Percentiles rank a stretch among this genome's conserved stretches.
phyloP scores from a whole-genome alignment of 2,113 vertebrate species.

The Peromyscus leucopus region DNA sequence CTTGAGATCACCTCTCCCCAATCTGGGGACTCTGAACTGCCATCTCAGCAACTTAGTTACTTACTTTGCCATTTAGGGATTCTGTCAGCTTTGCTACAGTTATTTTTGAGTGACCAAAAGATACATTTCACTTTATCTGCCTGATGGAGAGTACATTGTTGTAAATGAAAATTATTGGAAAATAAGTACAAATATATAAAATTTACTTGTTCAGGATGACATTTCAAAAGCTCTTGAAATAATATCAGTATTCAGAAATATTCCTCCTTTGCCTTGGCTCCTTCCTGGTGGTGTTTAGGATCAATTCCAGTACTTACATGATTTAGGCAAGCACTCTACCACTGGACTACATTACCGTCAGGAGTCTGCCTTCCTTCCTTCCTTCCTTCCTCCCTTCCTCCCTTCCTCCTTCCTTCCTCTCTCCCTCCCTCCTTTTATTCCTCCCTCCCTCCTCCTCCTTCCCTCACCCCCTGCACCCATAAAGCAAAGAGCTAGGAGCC shows the following conservation, averaged over 20 bases:
- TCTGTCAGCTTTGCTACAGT: slow-evolving; percentile 9
- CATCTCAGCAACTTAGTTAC: slow-evolving; percentile 23
- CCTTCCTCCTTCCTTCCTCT: rapidly evolving
- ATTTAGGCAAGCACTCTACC: not conserved
- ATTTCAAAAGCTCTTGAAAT: slow-evolving; percentile 1
- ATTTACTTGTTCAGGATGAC: not conserved
- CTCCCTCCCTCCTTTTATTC: not conserved
- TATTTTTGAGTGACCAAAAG: not conserved
- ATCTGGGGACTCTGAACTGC: not conserved
- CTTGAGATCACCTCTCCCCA: not conserved
- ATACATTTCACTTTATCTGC: slow-evolving; percentile 20
- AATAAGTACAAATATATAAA: slow-evolving; percentile 34
- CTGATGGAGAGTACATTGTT: not conserved
- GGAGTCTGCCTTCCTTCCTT: not conserved
- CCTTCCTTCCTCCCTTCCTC: not conserved
- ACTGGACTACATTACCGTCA: not conserved
- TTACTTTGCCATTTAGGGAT: not conserved
- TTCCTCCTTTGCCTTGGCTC: no score
- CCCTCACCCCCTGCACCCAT: no score
- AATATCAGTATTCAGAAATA: slow-evolving; percentile 5
- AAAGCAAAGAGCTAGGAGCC: not conserved
- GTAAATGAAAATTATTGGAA: slow-evolving; percentile 47
- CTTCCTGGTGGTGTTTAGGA: not conserved
- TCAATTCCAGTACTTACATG: not conserved
- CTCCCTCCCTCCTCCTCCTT: not conserved